Percentiles rank a stretch among this genome's conserved stretches.
Evolutionary conservation across 2,797 vertebrate species (phyloP).

Genomic region (Sphaeramia orbicularis): DNA sequence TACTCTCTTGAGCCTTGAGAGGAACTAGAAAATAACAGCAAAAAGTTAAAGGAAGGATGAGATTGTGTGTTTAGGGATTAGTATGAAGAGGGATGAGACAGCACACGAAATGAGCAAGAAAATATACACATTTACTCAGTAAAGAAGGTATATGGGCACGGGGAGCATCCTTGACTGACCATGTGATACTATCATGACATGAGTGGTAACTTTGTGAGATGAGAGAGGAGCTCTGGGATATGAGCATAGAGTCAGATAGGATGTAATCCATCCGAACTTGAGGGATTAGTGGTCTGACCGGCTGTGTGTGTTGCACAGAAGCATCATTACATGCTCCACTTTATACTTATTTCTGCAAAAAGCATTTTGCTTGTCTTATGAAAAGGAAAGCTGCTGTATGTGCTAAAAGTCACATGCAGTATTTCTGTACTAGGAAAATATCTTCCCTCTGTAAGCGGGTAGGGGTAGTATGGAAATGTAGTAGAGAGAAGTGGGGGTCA

Average conservation of each 20-base stretch:
- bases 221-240: conserved; percentile 33
- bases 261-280: conserved; percentile 62
- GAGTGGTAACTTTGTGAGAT: conserved; percentile 33
- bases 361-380: conserved; percentile 10
- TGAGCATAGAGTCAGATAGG: conserved; percentile 33
- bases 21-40: conserved; percentile 57
- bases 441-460: conserved; percentile 8
- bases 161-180: conserved; percentile 42
- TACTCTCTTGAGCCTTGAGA: conserved; percentile 53
- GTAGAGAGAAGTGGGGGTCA: conserved; percentile 15
- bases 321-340: conserved; percentile 25
- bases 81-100: conserved; percentile 19
- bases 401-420: conserved; percentile 24
- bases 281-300: conserved; percentile 60
- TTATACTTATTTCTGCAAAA: conserved; percentile 20
- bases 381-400: conserved; percentile 16
- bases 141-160: conserved; percentile 15
- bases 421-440: conserved; percentile 24
- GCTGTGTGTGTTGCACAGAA: conserved; percentile 41
- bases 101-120: conserved; percentile 17
- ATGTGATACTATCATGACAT: conserved; percentile 49
- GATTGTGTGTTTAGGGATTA: conserved; percentile 68
- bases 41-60: conserved; percentile 58
- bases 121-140: conserved; percentile 26
- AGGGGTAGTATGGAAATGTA: conserved; percentile 27